Evolutionary conservation across 2,113 vertebrate species (phyloP).

Genomic region (Mesembrinibis cayennensis): DNA sequence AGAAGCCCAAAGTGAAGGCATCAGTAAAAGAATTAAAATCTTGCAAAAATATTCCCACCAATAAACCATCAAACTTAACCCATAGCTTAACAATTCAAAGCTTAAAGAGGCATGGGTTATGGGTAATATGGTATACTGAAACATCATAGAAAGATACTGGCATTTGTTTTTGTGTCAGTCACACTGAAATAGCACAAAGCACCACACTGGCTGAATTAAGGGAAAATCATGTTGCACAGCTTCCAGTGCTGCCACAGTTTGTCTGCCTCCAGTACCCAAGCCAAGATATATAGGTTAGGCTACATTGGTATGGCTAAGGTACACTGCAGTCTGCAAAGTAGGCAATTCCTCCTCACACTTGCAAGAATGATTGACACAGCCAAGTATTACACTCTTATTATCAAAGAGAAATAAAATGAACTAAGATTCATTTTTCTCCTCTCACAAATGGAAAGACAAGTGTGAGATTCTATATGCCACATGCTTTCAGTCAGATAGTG

Average conservation of each 20-base stretch:
- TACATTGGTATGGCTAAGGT: neutral
- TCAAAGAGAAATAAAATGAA: neutral
- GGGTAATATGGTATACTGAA: neutral
- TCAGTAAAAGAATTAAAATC: neutral
- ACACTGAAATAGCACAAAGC: neutral
- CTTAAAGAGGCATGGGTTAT: neutral
- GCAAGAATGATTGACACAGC: neutral
- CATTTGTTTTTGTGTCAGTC: neutral
- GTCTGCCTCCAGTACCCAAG: neutral
- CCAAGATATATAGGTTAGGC: neutral
- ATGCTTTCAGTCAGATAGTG: neutral
- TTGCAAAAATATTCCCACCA: neutral
- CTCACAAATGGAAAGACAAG: neutral
- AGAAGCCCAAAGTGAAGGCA: neutral
- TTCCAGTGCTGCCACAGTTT: neutral
- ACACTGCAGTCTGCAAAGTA: neutral
- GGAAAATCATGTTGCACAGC: neutral
- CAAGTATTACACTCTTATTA: neutral
- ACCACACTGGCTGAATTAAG: neutral
- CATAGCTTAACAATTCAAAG: neutral
- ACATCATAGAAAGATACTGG: neutral
- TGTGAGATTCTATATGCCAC: neutral
- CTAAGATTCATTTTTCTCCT: neutral
- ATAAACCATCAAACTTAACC: neutral
- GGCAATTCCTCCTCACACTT: neutral